Base-by-base conservation (phyloP, 2,888 invertebrate species). In the Drosophila siamana region DNA sequence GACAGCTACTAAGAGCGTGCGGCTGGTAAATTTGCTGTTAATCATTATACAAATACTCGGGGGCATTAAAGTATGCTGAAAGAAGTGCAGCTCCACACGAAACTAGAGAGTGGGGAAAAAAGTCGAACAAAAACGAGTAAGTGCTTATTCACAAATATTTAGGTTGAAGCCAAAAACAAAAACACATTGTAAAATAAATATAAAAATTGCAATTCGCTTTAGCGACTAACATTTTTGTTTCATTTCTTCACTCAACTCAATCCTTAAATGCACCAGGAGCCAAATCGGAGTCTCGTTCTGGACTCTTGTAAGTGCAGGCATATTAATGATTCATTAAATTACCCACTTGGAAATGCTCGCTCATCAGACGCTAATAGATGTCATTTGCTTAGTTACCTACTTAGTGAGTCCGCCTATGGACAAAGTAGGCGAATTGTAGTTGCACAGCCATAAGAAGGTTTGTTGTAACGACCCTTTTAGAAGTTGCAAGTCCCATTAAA, bases 21-120 rank as follows among this genome's bases (percentile, higher is more conserved):
- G 56, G 22, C 56, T 46, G 54, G 54, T 30, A 78, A 75, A 64
- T 82, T 75, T 73, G 46, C 60, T 82, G 80, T 80, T 83, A 83
- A 83, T 86, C 71, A 83, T 67, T 66, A 51, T 68, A 38, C 54
- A 69, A 74, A 54, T 46, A 48, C 77, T 66, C 26, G 48, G 48
- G 68, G 54, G 33, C 36, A 43, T 11, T n/a, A 16, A 26, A 46
- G 8, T 13, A 9, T 33, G 60, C 62, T 44, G 60, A 30, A 60
- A 43, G 24, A n/a, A 33, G 30, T 9, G 7, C 22, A 47, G 33
- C 13, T 54, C 7, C 30, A 13, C 30, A 28, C 7, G 8, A 40
- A 26, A 4, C 26, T 16, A 15, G 16, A 7, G 36, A 13, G 36
- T 28, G 26, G n/a, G n/a, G n/a, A n/a, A n/a, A n/a, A n/a, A n/a